phyloP scores from a whole-genome alignment of 2,113 vertebrate species.

The Ageneiosus marmoratus region DNA sequence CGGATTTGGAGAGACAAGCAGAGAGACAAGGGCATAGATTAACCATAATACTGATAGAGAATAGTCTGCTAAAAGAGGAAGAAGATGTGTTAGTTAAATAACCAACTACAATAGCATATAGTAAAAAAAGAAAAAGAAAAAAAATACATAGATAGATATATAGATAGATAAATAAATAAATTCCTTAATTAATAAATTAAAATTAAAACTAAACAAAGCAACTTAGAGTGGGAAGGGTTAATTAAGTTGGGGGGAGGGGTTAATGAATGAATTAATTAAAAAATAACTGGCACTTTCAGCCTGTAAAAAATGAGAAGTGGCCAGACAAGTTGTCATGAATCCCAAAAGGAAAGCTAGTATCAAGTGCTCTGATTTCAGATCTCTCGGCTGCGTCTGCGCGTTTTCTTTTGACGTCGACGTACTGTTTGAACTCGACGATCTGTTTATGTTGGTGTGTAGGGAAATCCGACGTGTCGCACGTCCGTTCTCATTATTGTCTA shows the following conservation, averaged over 20 bases:
- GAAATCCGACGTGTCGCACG: slow-evolving; percentile 57
- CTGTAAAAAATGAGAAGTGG: neutral
- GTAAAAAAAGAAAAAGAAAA: no score
- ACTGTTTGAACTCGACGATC: neutral
- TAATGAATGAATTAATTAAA: no score
- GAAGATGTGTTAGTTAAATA: neutral
- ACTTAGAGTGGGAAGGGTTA: no score
- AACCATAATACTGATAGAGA: neutral
- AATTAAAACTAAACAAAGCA: no score
- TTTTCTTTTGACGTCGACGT: neutral
- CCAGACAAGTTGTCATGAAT: neutral
- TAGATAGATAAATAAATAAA: no score
- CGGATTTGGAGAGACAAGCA: neutral
- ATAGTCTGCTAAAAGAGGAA: neutral
- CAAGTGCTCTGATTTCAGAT: neutral
- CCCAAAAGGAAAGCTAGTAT: neutral
- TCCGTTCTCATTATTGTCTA: slow-evolving; percentile 50
- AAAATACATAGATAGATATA: no score
- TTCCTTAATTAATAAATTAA: no score
- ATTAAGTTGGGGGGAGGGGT: no score
- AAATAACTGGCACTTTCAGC: neutral
- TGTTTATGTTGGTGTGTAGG: slow-evolving; percentile 40
- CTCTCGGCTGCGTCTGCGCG: neutral
- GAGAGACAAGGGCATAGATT: neutral
- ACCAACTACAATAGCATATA: no score